Base-by-base conservation (phyloP, 2,888 invertebrate genomes). In the Nebria salina region DNA sequence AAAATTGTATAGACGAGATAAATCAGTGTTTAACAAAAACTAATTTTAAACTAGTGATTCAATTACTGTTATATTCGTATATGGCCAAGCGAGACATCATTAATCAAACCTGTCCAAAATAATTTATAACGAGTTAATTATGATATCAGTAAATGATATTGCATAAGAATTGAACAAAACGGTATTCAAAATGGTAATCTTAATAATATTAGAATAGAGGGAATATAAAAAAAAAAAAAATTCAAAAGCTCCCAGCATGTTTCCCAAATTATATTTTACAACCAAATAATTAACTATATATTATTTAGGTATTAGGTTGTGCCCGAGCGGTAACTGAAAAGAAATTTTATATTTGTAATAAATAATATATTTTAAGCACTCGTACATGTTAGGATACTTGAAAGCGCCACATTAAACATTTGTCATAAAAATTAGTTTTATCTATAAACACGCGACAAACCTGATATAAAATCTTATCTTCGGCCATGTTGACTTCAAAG, bases 121-220 rank as follows among this genome's bases (percentile, higher is more conserved):
- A 80, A 80, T 80, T 80, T 80, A 80, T 80, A 75, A 80, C 80
- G 75, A 64, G 75, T 80, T 80, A 80, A 80, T 80, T 80, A 80
- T 75, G 80, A 80, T 80, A 80, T 80, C 80, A 80, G 75, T 80
- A 75, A 80, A 72, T 80, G 80, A 80, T 80, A 80, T 80, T 75
- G 68, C 68, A 13, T 73, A 66, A 72, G 80, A 75, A 70, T 70
- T 70, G 34, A 70, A 70, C 70, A 25, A 11, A 26, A n/a, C 34
- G 25, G 20, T 70, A 70, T 70, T 70, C 25, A 26, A 70, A 11
- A 68, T 68, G 2, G 9, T 15, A 70, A 15, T 11, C 13, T 11
- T 54, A 54, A 54, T 54, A 54, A 54, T 54, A 54, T 54, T 34
- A 34, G 34, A 34, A 34, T 34, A 4, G 1, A 34, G 34, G 34